phyloP scores from a whole-genome alignment of 2,113 vertebrate species.

The Gambusia holbrooki region DNA sequence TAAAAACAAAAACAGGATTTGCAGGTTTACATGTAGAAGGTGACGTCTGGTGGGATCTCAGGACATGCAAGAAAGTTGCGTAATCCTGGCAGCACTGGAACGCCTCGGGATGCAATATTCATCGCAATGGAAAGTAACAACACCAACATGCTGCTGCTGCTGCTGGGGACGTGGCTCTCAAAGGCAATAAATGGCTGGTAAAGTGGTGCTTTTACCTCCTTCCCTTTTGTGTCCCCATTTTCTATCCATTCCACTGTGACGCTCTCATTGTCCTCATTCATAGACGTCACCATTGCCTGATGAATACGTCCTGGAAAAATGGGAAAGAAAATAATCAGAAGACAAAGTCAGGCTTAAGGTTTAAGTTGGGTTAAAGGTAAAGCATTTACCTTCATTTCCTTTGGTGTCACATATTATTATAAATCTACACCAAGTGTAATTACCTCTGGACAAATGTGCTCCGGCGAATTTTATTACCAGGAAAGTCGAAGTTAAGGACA shows the following conservation, averaged over 20 bases:
- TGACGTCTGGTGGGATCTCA: slow-evolving; percentile 4
- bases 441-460: no score
- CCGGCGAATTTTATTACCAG: not conserved
- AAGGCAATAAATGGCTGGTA: not conserved
- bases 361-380: no score
- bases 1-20: not conserved
- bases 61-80: slow-evolving; percentile 24
- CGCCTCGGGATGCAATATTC: slow-evolving; percentile 60
- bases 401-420: no score
- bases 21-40: slow-evolving; percentile 6
- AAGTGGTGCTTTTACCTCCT: slow-evolving; percentile 84
- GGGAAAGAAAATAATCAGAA: slow-evolving; percentile 31
- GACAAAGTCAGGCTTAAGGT: not conserved
- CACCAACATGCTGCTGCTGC: not conserved
- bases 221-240: slow-evolving; percentile 98
- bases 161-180: slow-evolving; percentile 1
- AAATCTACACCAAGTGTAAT: no score
- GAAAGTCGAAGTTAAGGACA: not conserved
- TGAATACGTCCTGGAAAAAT: slow-evolving; percentile 88
- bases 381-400: no score
- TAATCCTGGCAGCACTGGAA: slow-evolving; percentile 36
- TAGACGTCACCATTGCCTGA: slow-evolving; percentile 96
- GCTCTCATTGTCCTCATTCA: slow-evolving; percentile 96
- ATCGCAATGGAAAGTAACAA: slow-evolving; percentile 37
- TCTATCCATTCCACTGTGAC: slow-evolving; percentile 99